A percentile compares a stretch with the other conserved stretches of the same genome.
These are phyloP conservation scores for Druceiella hillmani DNA, from an alignment of 2,888 invertebrate genomes.

Conservation along the genomic window DNA sequence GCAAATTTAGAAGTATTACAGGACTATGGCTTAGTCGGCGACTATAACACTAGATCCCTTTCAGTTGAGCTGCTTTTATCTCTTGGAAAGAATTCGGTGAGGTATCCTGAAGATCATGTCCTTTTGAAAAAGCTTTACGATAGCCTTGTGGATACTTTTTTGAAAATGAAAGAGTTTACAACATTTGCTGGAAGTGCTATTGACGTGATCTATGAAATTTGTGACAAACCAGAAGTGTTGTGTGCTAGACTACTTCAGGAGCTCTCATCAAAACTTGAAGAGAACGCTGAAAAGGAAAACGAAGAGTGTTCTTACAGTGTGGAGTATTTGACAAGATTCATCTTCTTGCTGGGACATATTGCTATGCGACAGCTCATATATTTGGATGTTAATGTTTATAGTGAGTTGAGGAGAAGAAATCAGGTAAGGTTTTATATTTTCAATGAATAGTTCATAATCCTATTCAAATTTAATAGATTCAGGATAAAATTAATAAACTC, in stretches of 20 bases:
- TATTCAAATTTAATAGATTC: too few relatives aligned
- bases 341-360: conserved; percentile 67
- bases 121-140: conserved; percentile 37
- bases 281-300: conserved; percentile 35
- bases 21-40: conserved; percentile 61
- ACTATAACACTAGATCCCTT: conserved; percentile 37
- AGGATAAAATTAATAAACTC: too few relatives aligned
- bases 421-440: too few relatives aligned
- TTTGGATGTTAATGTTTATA: conserved; percentile 77
- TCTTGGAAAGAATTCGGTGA: conserved; percentile 37
- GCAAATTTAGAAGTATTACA: conserved; percentile 72
- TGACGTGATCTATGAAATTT: conserved; percentile 51
- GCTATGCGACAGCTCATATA: conserved; percentile 75
- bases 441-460: too few relatives aligned
- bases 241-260: conserved; percentile 45
- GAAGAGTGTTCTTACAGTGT: too few relatives aligned
- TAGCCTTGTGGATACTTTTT: conserved; percentile 43
- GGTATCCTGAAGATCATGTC: conserved; percentile 39
- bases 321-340: conserved; percentile 47
- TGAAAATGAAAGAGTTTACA: conserved; percentile 44
- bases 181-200: conserved; percentile 47
- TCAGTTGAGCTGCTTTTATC: conserved; percentile 38
- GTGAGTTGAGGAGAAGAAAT: conserved; percentile 60
- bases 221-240: conserved; percentile 52
- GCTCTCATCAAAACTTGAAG: conserved; percentile 43